phyloP scores from a whole-genome alignment of 2,797 vertebrate species.

The Malurus splendens region DNA sequence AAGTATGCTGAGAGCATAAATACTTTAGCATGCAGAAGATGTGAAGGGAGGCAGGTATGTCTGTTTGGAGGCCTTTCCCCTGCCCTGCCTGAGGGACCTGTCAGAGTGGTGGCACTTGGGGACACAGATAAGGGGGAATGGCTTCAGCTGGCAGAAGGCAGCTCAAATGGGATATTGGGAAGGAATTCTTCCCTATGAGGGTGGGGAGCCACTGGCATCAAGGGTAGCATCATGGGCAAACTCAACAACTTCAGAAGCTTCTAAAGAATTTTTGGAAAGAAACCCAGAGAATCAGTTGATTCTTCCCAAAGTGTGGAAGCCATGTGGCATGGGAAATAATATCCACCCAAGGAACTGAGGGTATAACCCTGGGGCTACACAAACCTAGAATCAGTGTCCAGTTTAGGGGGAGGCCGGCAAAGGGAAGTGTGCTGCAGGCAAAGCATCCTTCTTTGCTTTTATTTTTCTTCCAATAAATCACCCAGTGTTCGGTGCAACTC shows the following conservation, averaged over 20 bases:
- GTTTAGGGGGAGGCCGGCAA: not conserved
- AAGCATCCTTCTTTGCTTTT: constrained; percentile 28
- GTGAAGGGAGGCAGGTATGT: not conserved
- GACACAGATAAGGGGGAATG: not conserved
- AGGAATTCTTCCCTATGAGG: not conserved
- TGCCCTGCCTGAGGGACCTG: not conserved
- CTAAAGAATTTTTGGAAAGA: not conserved
- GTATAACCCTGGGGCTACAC: not conserved
- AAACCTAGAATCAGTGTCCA: not conserved
- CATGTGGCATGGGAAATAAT: fast-evolving
- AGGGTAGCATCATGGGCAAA: not conserved
- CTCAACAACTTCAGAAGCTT: not conserved
- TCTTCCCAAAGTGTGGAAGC: not conserved
- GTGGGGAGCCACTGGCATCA: not conserved
- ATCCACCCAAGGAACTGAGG: not conserved
- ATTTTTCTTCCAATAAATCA: constrained; percentile 69
- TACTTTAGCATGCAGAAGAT: constrained; percentile 18
- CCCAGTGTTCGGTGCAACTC: constrained; percentile 63
- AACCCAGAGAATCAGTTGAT: not conserved
- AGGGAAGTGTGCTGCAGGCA: not conserved
- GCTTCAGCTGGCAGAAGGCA: not conserved
- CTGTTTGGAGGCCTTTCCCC: not conserved
- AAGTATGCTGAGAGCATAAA: constrained; percentile 13
- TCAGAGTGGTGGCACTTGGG: fast-evolving
- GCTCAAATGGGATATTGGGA: not conserved